Base-by-base conservation (phyloP, 2,797 vertebrate species). In the Anolis apletophallus region DNA sequence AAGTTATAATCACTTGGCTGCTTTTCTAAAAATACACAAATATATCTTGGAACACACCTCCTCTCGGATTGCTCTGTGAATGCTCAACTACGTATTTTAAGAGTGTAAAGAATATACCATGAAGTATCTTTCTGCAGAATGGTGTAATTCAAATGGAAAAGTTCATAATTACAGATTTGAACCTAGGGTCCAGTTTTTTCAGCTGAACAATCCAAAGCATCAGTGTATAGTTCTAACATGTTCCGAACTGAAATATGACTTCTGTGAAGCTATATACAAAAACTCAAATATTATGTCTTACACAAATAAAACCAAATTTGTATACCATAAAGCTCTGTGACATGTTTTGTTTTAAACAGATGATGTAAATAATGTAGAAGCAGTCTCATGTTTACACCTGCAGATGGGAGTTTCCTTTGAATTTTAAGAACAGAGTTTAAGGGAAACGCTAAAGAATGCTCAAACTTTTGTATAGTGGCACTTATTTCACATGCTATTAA, bases 271-370 rank as follows among this genome's bases (percentile, higher is more conserved):
- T 55, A 21, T 32, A 21, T 17, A 36, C 10, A 67, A 61, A 52
- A 57, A 55, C 13, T 40, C 40, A 61, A 13, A 84, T 52, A 2
- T 19, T 79, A 12, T 54, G 32, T 5, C 14, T 78, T 83, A 23
- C 36, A 75, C 69, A 77, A 59, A 46, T 87, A 77, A 76, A 82
- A 50, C 46, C 57, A 71, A 86, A 21, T 69, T 82, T 76, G 32
- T 46, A n/a, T 36, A 80, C 13, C 8, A 16, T 71, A 36, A 57
- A 72, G 17, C 9, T 32, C 13, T n/a, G 34, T 59, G 81, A 26
- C 9, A 12, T 17, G 17, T 13, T 3, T 75, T 59, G 17, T 16
- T 36, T 54, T n/a, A 29, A 36, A 67, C 5, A 26, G 52, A 26
- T 3, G 14, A 76, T 64, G 19, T 5, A 57, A 57, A 57, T 57